phyloP scores from a whole-genome alignment of 2,888 invertebrate species.

The Rhimphoctona megacephalus region DNA sequence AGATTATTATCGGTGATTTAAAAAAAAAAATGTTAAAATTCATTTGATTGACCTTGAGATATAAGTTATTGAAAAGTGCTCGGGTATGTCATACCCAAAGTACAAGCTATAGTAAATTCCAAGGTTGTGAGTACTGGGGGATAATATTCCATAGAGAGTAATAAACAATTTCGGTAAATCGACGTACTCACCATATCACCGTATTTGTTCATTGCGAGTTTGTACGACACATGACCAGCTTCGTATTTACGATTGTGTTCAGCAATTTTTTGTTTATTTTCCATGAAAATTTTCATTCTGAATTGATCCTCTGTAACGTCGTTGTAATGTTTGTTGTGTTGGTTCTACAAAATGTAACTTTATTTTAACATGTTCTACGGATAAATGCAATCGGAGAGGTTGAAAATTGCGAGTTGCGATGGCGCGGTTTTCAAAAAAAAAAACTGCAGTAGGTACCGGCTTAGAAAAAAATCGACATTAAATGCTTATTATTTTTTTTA shows the following conservation, averaged over 20 bases:
- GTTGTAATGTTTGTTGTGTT: slow-evolving; percentile 89
- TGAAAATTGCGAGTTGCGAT: background rate
- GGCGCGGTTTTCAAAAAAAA: background rate
- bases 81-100: no score
- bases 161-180: background rate
- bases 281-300: slow-evolving; percentile 95
- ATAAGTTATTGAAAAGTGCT: no score
- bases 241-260: slow-evolving; percentile 93
- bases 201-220: slow-evolving; percentile 92
- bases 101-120: no score
- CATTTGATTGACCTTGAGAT: no score
- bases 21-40: background rate
- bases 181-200: slow-evolving; percentile 89
- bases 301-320: slow-evolving; percentile 92
- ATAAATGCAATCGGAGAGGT: background rate
- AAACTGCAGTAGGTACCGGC: no score
- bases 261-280: slow-evolving; percentile 93
- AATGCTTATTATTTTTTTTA: background rate
- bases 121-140: no score
- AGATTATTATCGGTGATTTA: no score
- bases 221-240: slow-evolving; percentile 88
- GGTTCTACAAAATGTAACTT: slow-evolving; percentile 82
- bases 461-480: background rate
- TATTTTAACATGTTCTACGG: background rate
- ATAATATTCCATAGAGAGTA: no score